phyloP scores from a whole-genome alignment of 2,888 invertebrate genomes.

The Kryphioiulus occultus region DNA sequence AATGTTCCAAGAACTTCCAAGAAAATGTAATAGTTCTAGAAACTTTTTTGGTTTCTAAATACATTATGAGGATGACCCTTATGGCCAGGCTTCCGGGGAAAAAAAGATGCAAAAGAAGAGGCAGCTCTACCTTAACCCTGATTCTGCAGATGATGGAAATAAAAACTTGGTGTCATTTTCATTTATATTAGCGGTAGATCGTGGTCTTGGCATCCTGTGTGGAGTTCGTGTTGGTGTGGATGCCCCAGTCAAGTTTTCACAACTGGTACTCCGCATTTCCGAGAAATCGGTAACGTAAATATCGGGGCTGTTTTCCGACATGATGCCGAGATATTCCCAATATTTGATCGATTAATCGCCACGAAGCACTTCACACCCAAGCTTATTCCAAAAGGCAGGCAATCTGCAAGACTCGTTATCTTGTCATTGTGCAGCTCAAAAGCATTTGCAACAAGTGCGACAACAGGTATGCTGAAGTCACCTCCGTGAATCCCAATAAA shows the following conservation, averaged over 20 bases:
- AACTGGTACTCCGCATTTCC: constrained; percentile 29
- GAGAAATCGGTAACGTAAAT: constrained; percentile 36
- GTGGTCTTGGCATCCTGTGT: not conserved
- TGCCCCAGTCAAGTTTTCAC: not conserved
- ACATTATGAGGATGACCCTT: not conserved
- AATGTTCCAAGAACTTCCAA: no score
- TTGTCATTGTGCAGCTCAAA: not conserved
- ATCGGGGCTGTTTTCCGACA: not conserved
- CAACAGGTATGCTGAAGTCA: not conserved
- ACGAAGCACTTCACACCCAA: not conserved
- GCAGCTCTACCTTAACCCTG: not conserved
- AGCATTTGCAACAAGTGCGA: not conserved
- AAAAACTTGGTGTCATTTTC: not conserved
- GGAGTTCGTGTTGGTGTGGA: not conserved
- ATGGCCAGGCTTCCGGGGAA: not conserved
- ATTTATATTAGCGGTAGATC: constrained; percentile 10
- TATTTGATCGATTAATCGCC: not conserved
- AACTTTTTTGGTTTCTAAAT: not conserved
- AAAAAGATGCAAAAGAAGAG: not conserved
- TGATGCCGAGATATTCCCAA: not conserved
- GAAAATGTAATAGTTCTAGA: no score
- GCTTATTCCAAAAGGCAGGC: not conserved
- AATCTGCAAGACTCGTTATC: not conserved
- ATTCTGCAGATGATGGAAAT: not conserved
- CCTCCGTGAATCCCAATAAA: not conserved